A percentile compares a stretch with the other conserved stretches of the same genome.
Conservation (phyloP, 2,113 vertebrate species). For the Pandion haliaetus region DNA sequence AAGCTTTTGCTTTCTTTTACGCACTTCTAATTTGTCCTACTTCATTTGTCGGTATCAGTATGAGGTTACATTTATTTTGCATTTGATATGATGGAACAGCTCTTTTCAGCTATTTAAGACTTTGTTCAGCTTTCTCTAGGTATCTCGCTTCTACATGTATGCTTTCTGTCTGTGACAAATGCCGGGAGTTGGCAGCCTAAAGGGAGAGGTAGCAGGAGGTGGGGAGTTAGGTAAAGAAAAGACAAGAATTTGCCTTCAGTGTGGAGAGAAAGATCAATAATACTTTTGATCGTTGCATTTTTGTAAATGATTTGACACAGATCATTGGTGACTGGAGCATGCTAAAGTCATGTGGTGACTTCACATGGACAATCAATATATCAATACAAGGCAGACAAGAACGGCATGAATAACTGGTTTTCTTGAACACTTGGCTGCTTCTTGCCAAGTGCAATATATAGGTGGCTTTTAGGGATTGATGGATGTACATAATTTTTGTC, state of each 20-base stretch:
- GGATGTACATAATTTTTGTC: neutral
- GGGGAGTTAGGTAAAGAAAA: neutral
- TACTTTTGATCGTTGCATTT: neutral
- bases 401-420: neutral
- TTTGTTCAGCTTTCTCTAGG: neutral
- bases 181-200: neutral
- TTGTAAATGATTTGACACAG: neutral
- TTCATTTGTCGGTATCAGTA: neutral
- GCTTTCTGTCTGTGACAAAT: neutral
- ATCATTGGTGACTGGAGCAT: neutral
- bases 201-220: neutral
- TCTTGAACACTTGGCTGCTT: neutral
- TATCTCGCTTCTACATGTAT: neutral
- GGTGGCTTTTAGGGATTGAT: neutral
- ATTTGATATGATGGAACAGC: neutral
- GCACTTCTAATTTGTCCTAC: neutral
- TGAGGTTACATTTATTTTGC: neutral
- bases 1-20: neutral
- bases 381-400: neutral
- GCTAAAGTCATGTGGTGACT: neutral
- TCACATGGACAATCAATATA: neutral
- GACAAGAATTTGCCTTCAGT: neutral
- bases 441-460: neutral
- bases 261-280: neutral
- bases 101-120: neutral